Base-by-base conservation (phyloP, 2,888 invertebrate species). In the Lobophora halterata region DNA sequence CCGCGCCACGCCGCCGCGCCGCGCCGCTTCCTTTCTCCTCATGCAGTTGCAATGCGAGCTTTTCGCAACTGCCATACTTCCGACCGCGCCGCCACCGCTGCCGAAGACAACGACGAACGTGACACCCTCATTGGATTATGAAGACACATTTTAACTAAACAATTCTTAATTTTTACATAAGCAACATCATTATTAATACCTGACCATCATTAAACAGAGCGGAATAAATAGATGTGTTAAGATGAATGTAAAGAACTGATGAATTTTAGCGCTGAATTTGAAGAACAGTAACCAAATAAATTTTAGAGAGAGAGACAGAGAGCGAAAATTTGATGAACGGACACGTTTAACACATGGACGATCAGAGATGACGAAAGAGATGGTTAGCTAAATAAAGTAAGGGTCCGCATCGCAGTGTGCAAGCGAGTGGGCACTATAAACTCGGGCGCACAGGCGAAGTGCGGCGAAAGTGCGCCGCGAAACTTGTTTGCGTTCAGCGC, bases 11-110 rank as follows among this genome's bases (percentile, higher is more conserved):
- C n/a, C n/a, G n/a, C n/a, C n/a, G n/a, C 81, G 76, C 74, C 79
- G 78, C 81, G 73, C 78, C 71, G 77, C 82, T 83, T 86, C 86
- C 87, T 83, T 85, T 83, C 87, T 85, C 85, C 75, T 85, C 81
- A 72, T 86, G 83, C 83, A 82, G 82, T 80, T 79, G 79, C n/a
- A n/a, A n/a, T n/a, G n/a, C 79, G 79, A 85, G 85, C 81, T 83
- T 85, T 86, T 83, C 85, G 83, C 82, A 78, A 78, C 79, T 81
- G 77, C 80, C 77, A 79, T 72, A 81, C 81, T 85, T 86, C 83
- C 86, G 85, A 80, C 79, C 79, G 65, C 73, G 77, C 77, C 35
- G 16, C 23, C n/a, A n/a, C 74, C 73, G 70, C 14, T 14, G 3
- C 14, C 14, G 14, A n/a, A n/a, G n/a, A n/a, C n/a, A n/a, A n/a